phyloP scores from a whole-genome alignment of 2,888 invertebrate species.

The Eristalis tenax region DNA sequence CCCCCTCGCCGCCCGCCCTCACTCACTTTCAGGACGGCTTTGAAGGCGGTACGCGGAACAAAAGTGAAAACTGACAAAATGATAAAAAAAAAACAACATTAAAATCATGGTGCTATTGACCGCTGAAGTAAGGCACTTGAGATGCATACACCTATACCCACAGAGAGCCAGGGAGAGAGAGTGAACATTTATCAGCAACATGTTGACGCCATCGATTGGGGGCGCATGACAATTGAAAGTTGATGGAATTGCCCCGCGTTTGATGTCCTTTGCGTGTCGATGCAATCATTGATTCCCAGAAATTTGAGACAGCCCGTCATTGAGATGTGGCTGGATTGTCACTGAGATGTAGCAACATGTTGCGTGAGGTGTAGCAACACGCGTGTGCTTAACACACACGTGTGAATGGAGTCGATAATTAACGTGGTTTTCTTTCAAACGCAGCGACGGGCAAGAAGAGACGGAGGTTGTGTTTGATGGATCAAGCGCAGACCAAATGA shows the following conservation, averaged over 20 bases:
- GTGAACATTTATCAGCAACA: constrained; percentile 32
- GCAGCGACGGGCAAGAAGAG: not conserved
- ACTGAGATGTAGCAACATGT: constrained; percentile 12
- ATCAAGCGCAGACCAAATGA: constrained; percentile 4
- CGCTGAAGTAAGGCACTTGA: constrained; percentile 15
- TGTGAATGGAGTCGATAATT: constrained; percentile 28
- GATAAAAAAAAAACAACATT: constrained; percentile 33
- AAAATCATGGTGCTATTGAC: constrained; percentile 66
- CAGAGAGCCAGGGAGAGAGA: not conserved
- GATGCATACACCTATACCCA: not conserved
- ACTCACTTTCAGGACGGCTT: not conserved
- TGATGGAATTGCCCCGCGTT: not conserved
- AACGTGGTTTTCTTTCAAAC: not conserved
- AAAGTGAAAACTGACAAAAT: constrained; percentile 58
- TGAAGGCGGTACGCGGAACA: constrained; percentile 31
- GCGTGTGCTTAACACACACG: constrained; percentile 19
- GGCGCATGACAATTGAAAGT: not conserved
- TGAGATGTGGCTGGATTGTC: not conserved
- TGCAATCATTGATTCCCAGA: not conserved
- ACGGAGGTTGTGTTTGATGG: not conserved
- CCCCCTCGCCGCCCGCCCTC: constrained; percentile 12
- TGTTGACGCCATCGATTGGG: constrained; percentile 16
- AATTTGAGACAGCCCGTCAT: no score
- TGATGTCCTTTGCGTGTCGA: not conserved
- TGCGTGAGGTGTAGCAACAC: constrained; percentile 23